A percentile compares a stretch with the other conserved stretches of the same genome.
Conservation (phyloP, 2,888 invertebrate species). For the Zaprionus obscuricornis region DNA sequence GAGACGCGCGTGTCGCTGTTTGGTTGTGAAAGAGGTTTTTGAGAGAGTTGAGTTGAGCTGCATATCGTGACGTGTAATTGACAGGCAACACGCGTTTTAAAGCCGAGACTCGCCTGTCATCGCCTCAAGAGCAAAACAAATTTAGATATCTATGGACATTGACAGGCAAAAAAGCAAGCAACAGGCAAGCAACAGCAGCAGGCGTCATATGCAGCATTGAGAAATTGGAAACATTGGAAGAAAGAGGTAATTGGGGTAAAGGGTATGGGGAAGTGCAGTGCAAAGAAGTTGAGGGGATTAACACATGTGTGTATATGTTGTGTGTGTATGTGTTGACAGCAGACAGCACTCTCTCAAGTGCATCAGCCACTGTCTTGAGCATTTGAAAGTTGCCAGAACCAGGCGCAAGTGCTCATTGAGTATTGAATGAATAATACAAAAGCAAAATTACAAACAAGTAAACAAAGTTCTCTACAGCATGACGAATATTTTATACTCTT, state of each 20-base stretch:
- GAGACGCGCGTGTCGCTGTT: slow-evolving; percentile 36
- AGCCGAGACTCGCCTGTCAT: slow-evolving; percentile 55
- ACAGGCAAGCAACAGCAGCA: too few relatives aligned
- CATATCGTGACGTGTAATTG: slow-evolving; percentile 69
- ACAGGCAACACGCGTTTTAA: slow-evolving; percentile 74
- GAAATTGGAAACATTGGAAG: not conserved
- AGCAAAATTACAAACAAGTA: slow-evolving; percentile 15
- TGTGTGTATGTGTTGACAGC: too few relatives aligned
- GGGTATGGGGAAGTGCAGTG: not conserved
- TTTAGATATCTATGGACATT: slow-evolving; percentile 55
- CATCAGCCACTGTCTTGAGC: slow-evolving; percentile 33
- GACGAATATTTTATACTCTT: too few relatives aligned
- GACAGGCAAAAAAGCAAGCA: too few relatives aligned
- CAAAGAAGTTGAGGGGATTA: too few relatives aligned
- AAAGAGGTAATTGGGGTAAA: not conserved
- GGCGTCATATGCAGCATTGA: too few relatives aligned
- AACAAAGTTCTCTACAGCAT: too few relatives aligned
- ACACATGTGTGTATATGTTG: too few relatives aligned
- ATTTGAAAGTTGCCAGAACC: slow-evolving; percentile 32
- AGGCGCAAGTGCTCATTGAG: too few relatives aligned
- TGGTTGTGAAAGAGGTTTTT: slow-evolving; percentile 61
- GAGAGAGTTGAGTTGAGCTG: slow-evolving; percentile 32
- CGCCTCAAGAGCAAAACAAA: slow-evolving; percentile 66
- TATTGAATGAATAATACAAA: slow-evolving; percentile 3
- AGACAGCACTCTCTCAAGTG: slow-evolving; percentile 31